Base-by-base conservation (phyloP, 64 coral and sea anemone species). In the Astreopora myriophthalma region DNA sequence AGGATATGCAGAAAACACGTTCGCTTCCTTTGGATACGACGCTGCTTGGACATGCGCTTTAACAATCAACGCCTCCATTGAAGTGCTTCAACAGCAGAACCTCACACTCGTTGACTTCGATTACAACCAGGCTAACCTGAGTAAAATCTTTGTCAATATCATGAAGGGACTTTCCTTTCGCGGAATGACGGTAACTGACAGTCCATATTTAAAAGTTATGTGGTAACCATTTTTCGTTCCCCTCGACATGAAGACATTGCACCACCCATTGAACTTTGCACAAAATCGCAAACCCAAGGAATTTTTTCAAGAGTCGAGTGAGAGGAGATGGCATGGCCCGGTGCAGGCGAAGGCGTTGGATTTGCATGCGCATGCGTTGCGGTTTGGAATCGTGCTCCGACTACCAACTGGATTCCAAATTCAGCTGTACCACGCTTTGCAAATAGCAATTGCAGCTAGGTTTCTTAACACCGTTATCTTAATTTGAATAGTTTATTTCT, bases 11-110 rank as follows among this genome's bases (percentile, higher is more conserved):
- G 80, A 58, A 14, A 95, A 95, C 26, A 63, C 79, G 20, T 95
- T 90, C 26, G 81, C 87, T n/a, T 76, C 88, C 13, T 95, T 70
- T 33, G 93, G 93, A 36, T 90, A 95, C 69, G 93, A 95, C 69
- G 88, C 93, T 25, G 93, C 88, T 14, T 95, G 93, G 93, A 39
- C 93, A 78, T 90, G 80, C 44, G 93, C 93, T 12, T 34, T 95
- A 5, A 86, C 93, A 5, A 80, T 95, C 5, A 86, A 95, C 30
- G 61, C 70, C 8, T 95, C 93, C 2, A 86, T 95, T 19, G 40
- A 71, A 28, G 42, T 80, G 38, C 63, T 95, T 1, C 10, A 19
- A 16, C 37, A 61, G n/a, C 37, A 64, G 62, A 72, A 79, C 11
- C 11, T 90, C 1, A 86, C 13, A 12, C 74, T 91, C 11, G 58